Evolutionary conservation across 1,140 invertebrate genomes (phyloP).

Genomic region (Lucilia sericata): DNA sequence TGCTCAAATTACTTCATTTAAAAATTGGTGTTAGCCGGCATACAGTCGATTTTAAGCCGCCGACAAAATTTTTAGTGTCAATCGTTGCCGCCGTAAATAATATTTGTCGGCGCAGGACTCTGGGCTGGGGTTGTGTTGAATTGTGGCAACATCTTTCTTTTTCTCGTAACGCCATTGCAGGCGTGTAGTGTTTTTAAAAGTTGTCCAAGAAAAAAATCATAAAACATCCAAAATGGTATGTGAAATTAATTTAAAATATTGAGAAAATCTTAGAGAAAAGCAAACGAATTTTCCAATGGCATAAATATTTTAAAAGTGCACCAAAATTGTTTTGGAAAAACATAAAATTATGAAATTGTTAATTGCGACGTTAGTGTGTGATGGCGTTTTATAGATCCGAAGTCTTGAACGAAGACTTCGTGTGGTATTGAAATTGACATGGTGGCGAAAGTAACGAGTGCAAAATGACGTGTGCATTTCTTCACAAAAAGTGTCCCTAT

Average conservation of each 20-base stretch:
- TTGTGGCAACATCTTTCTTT: slow-evolving; percentile 67
- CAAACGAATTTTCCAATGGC: slow-evolving; percentile 7
- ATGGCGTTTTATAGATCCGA: slow-evolving; percentile 27
- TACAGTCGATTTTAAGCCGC: too few species aligned
- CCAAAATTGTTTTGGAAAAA: background rate
- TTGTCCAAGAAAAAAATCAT: slow-evolving; percentile 74
- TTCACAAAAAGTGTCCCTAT: slow-evolving; percentile 26
- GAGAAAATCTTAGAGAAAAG: slow-evolving; percentile 21
- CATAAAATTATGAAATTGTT: slow-evolving; percentile 31
- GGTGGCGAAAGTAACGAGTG: slow-evolving; percentile 49
- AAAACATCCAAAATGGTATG: slow-evolving; percentile 90
- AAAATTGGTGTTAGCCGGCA: too few species aligned
- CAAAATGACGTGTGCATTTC: slow-evolving; percentile 62
- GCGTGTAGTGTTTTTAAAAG: slow-evolving; percentile 80
- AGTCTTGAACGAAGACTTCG: slow-evolving; percentile 63
- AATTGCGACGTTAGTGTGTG: slow-evolving; percentile 35
- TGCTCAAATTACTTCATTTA: too few species aligned
- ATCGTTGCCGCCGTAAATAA: too few species aligned
- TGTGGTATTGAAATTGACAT: slow-evolving; percentile 49
- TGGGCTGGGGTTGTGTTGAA: slow-evolving; percentile 36
- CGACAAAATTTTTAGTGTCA: too few species aligned
- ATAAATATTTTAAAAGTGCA: slow-evolving; percentile 38
- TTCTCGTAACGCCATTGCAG: slow-evolving; percentile 84
- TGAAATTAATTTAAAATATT: slow-evolving; percentile 57
- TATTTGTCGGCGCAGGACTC: too few species aligned